Base-by-base conservation (phyloP, 2,797 vertebrate genomes). In the Tokudaia tokunoshimensis region DNA sequence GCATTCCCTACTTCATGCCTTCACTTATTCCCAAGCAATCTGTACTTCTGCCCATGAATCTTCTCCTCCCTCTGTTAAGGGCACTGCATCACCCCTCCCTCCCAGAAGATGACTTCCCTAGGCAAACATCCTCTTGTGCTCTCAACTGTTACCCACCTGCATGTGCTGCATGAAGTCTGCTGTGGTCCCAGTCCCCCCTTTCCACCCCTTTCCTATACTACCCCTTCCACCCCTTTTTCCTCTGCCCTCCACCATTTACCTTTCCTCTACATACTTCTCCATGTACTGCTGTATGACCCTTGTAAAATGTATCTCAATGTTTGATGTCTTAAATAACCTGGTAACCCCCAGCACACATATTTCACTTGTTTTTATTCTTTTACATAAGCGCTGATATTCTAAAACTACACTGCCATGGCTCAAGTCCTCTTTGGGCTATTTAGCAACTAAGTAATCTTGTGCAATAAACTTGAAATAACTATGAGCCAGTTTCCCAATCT, bases 281-380 rank as follows among this genome's bases (percentile, higher is more conserved):
- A 82, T 63, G 82, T 72, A 22, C 22, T 31, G 3, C 24, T 3
- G 15, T 83, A 74, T 2, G 80, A 55, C 81, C 74, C n/a, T 72
- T 76, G 11, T 29, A 0, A n/a, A 0, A n/a, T 63, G 9, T 29
- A 87, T 74, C 44, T 72, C 61, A 63, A 79, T 7, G 1, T 24
- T 10, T 61, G 79, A 2, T 11, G 11, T 61, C 4, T 92, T 61
- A 41, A 78, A 57, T 78, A 41, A 88, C 92, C 37, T 57, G 20
- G 12, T 20, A 14, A 57, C 41, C 34, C 9, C 81, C 63, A 91
- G 74, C 6, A 63, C 6, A 65, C 95, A 11, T 50, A 67, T 31
- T 87, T 76, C 75, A 94, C 31, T 83, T 72, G 1, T 75, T 59
- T 90, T 87, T 89, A 59, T 41, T 92, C 8, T 94, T 84, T 83